Percentiles rank a stretch among this genome's conserved stretches.
Evolutionary conservation across 2,797 vertebrate genomes (phyloP).

Genomic region (Cottoperca gobio): DNA sequence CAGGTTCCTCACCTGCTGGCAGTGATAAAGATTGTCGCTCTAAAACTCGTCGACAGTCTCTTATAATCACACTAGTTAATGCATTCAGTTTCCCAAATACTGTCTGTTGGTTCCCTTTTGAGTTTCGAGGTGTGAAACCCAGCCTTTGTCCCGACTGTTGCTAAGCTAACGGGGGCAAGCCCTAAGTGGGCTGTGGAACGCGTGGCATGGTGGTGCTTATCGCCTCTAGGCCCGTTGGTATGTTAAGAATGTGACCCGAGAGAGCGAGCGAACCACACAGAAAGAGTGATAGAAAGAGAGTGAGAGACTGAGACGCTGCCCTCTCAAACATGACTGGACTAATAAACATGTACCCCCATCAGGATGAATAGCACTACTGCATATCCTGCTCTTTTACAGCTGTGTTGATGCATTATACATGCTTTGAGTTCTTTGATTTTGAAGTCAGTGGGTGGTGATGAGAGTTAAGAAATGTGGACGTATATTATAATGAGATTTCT

Average conservation of each 20-base stretch:
- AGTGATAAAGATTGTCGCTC: not conserved
- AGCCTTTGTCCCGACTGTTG: slow-evolving; percentile 72
- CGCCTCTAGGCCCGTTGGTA: slow-evolving; percentile 73
- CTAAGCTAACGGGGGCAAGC: slow-evolving; percentile 75
- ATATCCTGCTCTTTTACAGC: slow-evolving; percentile 28
- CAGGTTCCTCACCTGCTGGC: not conserved
- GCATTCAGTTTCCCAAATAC: slow-evolving; percentile 15
- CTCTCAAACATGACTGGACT: slow-evolving; percentile 61
- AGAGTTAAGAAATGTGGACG: slow-evolving; percentile 27
- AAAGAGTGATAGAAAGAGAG: slow-evolving; percentile 53
- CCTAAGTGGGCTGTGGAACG: slow-evolving; percentile 80
- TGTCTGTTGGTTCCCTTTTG: slow-evolving; percentile 33
- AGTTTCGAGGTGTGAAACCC: slow-evolving; percentile 61
- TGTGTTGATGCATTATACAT: slow-evolving; percentile 21
- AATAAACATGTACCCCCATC: slow-evolving; percentile 53
- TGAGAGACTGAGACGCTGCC: slow-evolving; percentile 45
- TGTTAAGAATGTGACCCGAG: slow-evolving; percentile 80
- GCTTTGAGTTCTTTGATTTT: slow-evolving; percentile 20
- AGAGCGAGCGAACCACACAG: slow-evolving; percentile 50
- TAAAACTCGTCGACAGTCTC: not conserved
- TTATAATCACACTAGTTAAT: slow-evolving; percentile 18
- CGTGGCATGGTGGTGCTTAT: slow-evolving; percentile 78
- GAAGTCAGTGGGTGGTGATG: slow-evolving; percentile 15
- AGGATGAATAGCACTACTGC: slow-evolving; percentile 22
- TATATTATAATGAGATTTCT: slow-evolving; percentile 35